These are phyloP conservation scores for Cephus sareptanus DNA, from an alignment of 2,888 invertebrate species.

Conservation along the genomic window DNA sequence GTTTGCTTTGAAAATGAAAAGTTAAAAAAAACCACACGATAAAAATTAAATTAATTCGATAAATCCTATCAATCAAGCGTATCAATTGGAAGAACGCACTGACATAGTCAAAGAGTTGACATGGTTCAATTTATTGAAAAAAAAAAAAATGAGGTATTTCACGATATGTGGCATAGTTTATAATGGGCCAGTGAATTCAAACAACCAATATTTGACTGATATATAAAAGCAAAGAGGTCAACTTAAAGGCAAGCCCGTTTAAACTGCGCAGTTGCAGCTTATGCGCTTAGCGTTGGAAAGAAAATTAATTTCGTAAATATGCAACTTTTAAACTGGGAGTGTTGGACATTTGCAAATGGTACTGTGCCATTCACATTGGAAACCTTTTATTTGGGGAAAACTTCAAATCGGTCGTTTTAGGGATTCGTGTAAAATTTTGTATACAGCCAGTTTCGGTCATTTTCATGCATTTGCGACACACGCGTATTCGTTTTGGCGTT, in stretches of 20 bases:
- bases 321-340: not conserved
- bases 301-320: too few relatives aligned
- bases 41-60: too few relatives aligned
- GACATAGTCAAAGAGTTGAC: not conserved
- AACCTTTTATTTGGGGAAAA: not conserved
- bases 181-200: too few relatives aligned
- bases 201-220: too few relatives aligned
- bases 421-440: too few relatives aligned
- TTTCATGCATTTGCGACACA: not conserved
- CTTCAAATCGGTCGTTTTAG: not conserved
- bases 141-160: not conserved
- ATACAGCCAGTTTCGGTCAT: not conserved
- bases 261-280: too few relatives aligned
- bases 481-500: not conserved
- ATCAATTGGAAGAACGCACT: not conserved
- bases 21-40: too few relatives aligned
- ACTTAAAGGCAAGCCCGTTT: too few relatives aligned
- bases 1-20: too few relatives aligned
- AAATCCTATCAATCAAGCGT: not conserved
- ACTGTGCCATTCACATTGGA: not conserved
- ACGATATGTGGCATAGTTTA: too few relatives aligned
- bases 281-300: too few relatives aligned
- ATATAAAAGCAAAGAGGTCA: too few relatives aligned
- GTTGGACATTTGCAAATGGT: not conserved
- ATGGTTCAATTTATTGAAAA: not conserved